Percentiles rank a stretch among this genome's conserved stretches.
These are phyloP conservation scores for Pseudorhiza aurosa DNA, from an alignment of 30 jellyfish, hydroid and myxozoan genomes.

Conservation along the genomic window DNA sequence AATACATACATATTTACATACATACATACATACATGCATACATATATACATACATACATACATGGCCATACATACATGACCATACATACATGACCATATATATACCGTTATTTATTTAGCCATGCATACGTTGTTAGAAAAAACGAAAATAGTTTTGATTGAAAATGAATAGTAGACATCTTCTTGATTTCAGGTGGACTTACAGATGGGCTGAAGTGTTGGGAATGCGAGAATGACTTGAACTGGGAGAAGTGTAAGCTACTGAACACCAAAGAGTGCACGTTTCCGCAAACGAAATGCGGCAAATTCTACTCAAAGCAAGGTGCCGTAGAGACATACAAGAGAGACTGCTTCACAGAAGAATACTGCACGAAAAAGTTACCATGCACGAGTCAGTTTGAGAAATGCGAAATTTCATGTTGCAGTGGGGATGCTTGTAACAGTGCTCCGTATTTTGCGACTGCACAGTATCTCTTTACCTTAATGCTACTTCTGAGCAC, in stretches of 20 bases:
- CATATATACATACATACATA: too few species aligned
- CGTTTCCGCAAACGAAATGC: constrained; percentile 65
- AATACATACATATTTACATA: too few species aligned
- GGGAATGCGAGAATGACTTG: constrained; percentile 62
- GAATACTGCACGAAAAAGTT: constrained; percentile 61
- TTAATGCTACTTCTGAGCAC: background rate
- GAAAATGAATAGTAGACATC: background rate
- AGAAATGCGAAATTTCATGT: constrained; percentile 67
- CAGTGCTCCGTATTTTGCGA: constrained; percentile 11
- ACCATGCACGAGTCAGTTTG: constrained; percentile 42
- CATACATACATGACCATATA: too few species aligned
- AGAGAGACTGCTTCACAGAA: constrained; percentile 76
- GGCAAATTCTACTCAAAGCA: constrained; percentile 78
- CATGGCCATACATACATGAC: too few species aligned
- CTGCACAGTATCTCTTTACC: background rate
- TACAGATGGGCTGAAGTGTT: constrained; percentile 58
- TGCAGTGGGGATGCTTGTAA: constrained; percentile 68
- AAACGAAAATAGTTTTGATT: too few species aligned
- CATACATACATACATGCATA: too few species aligned
- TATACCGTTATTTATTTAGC: too few species aligned
- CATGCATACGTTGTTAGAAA: too few species aligned
- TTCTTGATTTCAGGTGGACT: background rate
- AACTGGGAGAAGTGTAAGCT: constrained; percentile 76
- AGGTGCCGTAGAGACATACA: constrained; percentile 74
- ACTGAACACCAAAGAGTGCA: constrained; percentile 30